Evolutionary conservation across 2,888 invertebrate species (phyloP), one percentile per base, ranked within the genome.

Genomic region (Drosophila atroscutellata): DNA sequence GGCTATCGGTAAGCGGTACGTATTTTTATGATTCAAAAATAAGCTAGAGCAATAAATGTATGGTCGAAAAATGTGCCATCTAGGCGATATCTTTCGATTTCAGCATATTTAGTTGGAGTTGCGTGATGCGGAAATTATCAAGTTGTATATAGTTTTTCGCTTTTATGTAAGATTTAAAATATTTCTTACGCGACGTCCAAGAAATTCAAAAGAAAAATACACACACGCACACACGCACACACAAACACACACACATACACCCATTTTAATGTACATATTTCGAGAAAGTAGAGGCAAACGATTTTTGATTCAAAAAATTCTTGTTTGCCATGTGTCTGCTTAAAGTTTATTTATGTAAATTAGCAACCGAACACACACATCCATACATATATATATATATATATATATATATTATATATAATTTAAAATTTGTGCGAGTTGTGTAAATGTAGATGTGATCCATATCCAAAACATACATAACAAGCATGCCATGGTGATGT

Each of bases 331-430:
- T 50, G 54, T 57, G 63, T 51, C 67, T 81, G 78, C 68, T 87
- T 78, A 59, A 67, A 79, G 72, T 82, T 85, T 80, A 82, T 77
- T 80, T 89, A 83, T 81, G 67, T 65, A 80, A 75, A 73, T 82
- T 61, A 61, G 49, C 36, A 20, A 49, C 15, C 45, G 45, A 20
- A 20, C 20, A 13, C 45, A 20, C 20, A 13, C 36, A 36, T 18
- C 7, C 36, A 15, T 15, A 15, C 15, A 6, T 34, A 36, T 15
- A 36, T 7, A 42, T 7, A 20, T 8, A 37, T 18, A 37, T 37
- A 3, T 3, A 42, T 3, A 42, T 3, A 13, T 3, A 20, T 13
- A 20, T 45, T 20, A 20, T 15, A 45, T 45, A 45, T 3, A 24
- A 45, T 7, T 45, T 15, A 3, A 45, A 15, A 15, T 24, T 24